Percentiles rank a stretch among this genome's conserved stretches.
phyloP scores from a whole-genome alignment of 2,113 vertebrate species.

The Melanostigma gelatinosum region DNA sequence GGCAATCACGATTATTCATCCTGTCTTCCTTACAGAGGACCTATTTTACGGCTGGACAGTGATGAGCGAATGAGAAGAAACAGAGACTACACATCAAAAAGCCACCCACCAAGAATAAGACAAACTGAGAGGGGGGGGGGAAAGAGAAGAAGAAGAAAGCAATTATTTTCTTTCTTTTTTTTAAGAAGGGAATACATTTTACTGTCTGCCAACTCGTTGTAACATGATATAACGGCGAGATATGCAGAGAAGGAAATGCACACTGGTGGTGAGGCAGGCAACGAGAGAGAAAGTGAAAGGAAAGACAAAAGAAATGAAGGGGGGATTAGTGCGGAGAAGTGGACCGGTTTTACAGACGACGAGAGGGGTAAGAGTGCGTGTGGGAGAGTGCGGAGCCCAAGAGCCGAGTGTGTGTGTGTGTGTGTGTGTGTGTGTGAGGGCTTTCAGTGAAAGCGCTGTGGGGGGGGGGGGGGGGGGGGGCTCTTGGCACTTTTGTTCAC shows the following conservation, averaged over 20 bases:
- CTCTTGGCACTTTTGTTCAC: constrained; percentile 71
- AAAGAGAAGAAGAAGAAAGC: constrained; percentile 54
- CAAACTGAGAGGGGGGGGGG: constrained; percentile 17
- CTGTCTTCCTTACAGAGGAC: constrained; percentile 66
- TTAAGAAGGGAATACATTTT: constrained; percentile 62
- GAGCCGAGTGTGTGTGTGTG: constrained; percentile 71
- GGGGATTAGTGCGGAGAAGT: constrained; percentile 61
- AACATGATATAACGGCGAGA: constrained; percentile 72
- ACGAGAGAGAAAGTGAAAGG: constrained; percentile 31
- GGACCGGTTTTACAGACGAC: constrained; percentile 66
- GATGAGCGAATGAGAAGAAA: constrained; percentile 59
- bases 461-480: constrained; percentile 16
- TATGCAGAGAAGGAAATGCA: constrained; percentile 58
- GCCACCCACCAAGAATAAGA: constrained; percentile 72
- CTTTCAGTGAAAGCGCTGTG: constrained; percentile 68
- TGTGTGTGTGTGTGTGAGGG: constrained; percentile 72
- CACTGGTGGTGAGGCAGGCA: constrained; percentile 53
- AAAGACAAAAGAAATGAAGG: constrained; percentile 66
- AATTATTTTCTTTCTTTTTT: neutral
- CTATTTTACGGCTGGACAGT: constrained; percentile 62
- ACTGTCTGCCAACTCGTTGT: constrained; percentile 68
- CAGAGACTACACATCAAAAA: constrained; percentile 57
- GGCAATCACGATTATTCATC: constrained; percentile 75
- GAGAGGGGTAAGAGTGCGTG: constrained; percentile 63
- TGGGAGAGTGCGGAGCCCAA: constrained; percentile 63